phyloP scores from a whole-genome alignment of 2,113 vertebrate genomes.

The Pica pica region DNA sequence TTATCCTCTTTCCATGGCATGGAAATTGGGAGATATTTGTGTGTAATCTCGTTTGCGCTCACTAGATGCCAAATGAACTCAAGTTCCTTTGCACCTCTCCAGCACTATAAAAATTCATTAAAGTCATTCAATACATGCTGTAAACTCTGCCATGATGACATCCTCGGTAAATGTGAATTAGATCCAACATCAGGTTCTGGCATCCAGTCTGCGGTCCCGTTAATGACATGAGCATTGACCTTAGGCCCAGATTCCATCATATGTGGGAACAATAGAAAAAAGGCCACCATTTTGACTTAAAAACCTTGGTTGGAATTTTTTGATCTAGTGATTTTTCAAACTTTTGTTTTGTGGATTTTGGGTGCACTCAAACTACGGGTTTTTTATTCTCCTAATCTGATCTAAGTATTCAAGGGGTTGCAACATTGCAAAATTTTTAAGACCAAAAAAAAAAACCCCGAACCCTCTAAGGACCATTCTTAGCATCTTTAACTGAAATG shows the following conservation, averaged over 20 bases:
- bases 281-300: background rate
- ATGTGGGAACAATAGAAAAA: background rate
- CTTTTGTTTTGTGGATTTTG: background rate
- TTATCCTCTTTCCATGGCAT: background rate
- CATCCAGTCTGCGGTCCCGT: rapidly evolving
- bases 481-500: background rate
- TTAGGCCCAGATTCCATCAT: background rate
- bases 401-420: background rate
- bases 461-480: background rate
- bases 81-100: background rate
- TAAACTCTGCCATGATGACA: background rate
- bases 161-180: background rate
- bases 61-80: background rate
- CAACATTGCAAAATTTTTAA: background rate
- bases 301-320: background rate
- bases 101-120: background rate
- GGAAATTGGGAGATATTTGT: conserved; percentile 29
- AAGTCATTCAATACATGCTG: background rate
- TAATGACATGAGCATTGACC: background rate
- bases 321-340: background rate
- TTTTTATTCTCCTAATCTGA: background rate
- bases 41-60: background rate
- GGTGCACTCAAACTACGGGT: rapidly evolving
- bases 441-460: background rate
- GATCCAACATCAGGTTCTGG: background rate